Evolutionary conservation across 1,140 invertebrate genomes (phyloP), one percentile per base, ranked within the genome.

Genomic region (Monochamus saltuarius): DNA sequence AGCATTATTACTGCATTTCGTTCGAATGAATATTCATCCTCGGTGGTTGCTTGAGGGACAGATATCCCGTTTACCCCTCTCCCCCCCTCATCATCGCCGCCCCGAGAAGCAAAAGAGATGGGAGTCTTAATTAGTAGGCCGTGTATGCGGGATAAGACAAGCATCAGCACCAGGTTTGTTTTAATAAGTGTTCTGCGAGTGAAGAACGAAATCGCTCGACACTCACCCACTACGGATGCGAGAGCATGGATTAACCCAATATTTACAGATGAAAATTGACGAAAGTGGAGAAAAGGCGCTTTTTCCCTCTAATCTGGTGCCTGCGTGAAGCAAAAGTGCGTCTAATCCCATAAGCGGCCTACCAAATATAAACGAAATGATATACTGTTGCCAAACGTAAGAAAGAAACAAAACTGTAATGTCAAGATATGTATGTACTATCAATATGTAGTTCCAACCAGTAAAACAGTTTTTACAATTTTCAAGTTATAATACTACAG

Each of bases 231-330:
- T 40, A 50, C 62, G 57, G 61, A 40, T 59, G 47, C 59, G 45
- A 29, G 22, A 29, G 19, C 49, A 47, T 55, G 64, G 68, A 68
- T 70, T 70, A 70, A 66, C 68, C 56, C 61, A 70, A 70, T 70
- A 68, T 70, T 70, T 70, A 66, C 68, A 66, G 61, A 68, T 68
- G 66, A 68, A 70, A 68, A 70, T 70, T 70, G 68, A 70, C 68
- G 53, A 56, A 56, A 56, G 53, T 56, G 53, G 53, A 45, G 53
- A 56, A 56, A 56, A 56, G 29, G 45, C 37, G 53, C 39, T 56
- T 56, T 56, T 56, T 56, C 37, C 17, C 14, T 43, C 14, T 56
- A 45, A 56, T 56, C 53, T 42, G 35, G 11, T 14, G 13, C 38
- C 11, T 29, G 22, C 22, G 22, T 29, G 6, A 29, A 2, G 22